These are phyloP conservation scores for Plebejus anna DNA, from an alignment of 2,888 invertebrate species.

Conservation along the genomic window DNA sequence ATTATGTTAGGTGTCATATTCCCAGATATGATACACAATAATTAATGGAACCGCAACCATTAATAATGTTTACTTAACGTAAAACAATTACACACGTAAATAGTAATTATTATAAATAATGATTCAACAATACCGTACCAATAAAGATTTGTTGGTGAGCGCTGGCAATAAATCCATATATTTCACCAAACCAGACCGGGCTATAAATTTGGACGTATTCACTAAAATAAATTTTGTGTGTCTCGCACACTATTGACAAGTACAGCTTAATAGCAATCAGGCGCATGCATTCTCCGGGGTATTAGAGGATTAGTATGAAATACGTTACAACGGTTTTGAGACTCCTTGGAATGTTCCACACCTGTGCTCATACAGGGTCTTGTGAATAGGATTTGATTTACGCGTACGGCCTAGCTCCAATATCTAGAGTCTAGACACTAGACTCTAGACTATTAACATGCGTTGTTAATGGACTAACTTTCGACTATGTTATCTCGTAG, in stretches of 20 bases:
- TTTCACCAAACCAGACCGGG: conserved; percentile 59
- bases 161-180: conserved; percentile 63
- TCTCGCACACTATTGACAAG: conserved; percentile 43
- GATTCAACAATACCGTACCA: conserved; percentile 38
- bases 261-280: conserved; percentile 25
- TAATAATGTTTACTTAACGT: conserved; percentile 5
- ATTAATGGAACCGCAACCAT: not conserved
- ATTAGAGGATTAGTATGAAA: not conserved
- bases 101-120: conserved; percentile 18
- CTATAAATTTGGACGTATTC: conserved; percentile 65
- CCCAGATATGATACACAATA: not conserved
- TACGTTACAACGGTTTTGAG: not conserved
- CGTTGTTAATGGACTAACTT: not conserved
- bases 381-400: conserved; percentile 15
- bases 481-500: not conserved
- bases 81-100: conserved; percentile 12
- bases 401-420: not conserved
- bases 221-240: conserved; percentile 66
- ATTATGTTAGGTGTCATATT: not conserved
- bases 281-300: not conserved
- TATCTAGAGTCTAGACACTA: not conserved
- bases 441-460: not conserved
- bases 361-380: not conserved
- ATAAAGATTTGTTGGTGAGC: conserved; percentile 59
- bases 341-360: conserved; percentile 1